Conservation (phyloP, 2,113 vertebrate species). For the Heptranchias perlo region DNA sequence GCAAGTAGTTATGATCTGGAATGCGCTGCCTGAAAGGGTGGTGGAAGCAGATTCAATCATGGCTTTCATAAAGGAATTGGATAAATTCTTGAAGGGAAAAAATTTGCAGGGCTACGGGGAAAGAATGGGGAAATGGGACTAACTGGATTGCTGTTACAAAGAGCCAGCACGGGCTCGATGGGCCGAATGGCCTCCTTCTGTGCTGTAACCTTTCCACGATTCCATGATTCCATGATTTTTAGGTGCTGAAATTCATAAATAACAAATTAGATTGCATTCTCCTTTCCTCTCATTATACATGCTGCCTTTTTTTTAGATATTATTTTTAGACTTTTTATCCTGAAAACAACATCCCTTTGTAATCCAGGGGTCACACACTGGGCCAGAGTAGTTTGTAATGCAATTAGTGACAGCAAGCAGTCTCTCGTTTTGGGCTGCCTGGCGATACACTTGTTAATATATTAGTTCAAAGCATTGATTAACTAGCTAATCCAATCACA, state of each 20-base stretch:
- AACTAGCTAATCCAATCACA: constrained; percentile 92
- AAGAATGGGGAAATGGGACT: too few species aligned
- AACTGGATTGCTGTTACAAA: too few species aligned
- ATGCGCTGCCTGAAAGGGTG: too few species aligned
- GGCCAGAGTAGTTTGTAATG: constrained; percentile 63
- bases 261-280: not conserved
- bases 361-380: not conserved
- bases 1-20: too few species aligned
- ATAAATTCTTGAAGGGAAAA: too few species aligned
- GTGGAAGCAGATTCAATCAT: too few species aligned
- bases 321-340: constrained; percentile 28
- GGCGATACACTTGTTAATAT: constrained; percentile 97
- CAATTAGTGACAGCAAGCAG: constrained; percentile 65
- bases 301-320: not conserved
- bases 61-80: too few species aligned
- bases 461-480: constrained; percentile 92
- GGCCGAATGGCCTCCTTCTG: too few species aligned
- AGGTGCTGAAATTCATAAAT: not conserved
- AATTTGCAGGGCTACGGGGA: too few species aligned
- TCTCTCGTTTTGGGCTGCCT: constrained; percentile 58
- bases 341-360: constrained; percentile 4
- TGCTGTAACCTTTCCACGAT: too few species aligned
- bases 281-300: not conserved
- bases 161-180: too few species aligned
- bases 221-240: too few species aligned